phyloP scores from a whole-genome alignment of 2,113 vertebrate species.

The Periophthalmodon schlosseri region DNA sequence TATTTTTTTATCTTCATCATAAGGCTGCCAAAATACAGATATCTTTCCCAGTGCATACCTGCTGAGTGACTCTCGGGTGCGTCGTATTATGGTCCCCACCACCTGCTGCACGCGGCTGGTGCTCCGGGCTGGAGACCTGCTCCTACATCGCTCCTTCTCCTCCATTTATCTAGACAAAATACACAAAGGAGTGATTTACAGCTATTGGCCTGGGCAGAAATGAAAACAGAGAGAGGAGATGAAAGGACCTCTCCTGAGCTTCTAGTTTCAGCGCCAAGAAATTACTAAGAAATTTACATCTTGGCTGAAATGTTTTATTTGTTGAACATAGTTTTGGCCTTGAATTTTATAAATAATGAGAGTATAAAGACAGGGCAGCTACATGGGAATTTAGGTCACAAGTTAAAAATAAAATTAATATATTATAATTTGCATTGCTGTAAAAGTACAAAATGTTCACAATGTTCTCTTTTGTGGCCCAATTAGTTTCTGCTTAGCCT shows the following conservation, averaged over 20 bases:
- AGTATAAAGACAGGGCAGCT: slow-evolving; percentile 18
- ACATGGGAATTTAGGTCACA: slow-evolving; percentile 16
- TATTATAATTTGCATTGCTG: slow-evolving; percentile 21
- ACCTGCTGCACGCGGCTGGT: slow-evolving; percentile 92
- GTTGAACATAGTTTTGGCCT: slow-evolving; percentile 35
- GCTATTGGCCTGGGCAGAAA: not conserved
- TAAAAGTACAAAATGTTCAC: slow-evolving; percentile 4
- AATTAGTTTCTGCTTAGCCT: slow-evolving; percentile 41
- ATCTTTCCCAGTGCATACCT: slow-evolving; percentile 73
- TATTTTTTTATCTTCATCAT: not conserved
- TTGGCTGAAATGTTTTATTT: slow-evolving; percentile 41
- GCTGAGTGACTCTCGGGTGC: slow-evolving; percentile 85
- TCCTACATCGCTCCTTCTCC: slow-evolving; percentile 89
- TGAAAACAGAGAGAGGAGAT: slow-evolving; percentile 18
- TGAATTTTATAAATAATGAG: slow-evolving; percentile 41
- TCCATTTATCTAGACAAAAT: slow-evolving; percentile 91
- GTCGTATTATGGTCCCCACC: slow-evolving; percentile 94
- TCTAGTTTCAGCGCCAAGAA: slow-evolving; percentile 13
- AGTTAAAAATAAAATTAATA: slow-evolving; percentile 12
- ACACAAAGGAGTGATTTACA: slow-evolving; percentile 20
- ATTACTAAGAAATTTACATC: slow-evolving; percentile 25
- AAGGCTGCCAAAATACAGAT: not conserved
- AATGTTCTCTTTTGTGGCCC: slow-evolving; percentile 31
- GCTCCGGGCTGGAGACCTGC: slow-evolving; percentile 85
- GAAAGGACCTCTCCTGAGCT: slow-evolving; percentile 32